Evolutionary conservation across 64 coral and sea anemone species (phyloP).

Genomic region (Trachythela sp.): DNA sequence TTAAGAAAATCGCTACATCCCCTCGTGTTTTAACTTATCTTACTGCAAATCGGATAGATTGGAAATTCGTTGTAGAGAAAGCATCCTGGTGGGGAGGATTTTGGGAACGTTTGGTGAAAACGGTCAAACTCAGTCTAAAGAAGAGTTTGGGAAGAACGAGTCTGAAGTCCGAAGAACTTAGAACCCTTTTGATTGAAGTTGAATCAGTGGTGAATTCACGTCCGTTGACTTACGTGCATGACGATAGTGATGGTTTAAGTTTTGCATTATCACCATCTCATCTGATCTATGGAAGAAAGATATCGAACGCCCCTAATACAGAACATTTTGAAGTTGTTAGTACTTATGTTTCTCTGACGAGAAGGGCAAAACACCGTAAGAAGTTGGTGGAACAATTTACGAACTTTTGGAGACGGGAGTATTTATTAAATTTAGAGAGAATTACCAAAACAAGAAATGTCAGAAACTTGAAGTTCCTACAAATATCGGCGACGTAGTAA

Average conservation of each 20-base stretch:
- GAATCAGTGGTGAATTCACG: constrained; percentile 47
- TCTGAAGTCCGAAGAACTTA: too few species aligned
- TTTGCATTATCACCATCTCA: constrained; percentile 17
- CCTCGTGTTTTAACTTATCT: too few species aligned
- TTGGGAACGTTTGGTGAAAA: constrained; percentile 1
- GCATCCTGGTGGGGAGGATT: constrained; percentile 34
- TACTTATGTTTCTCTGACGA: not conserved
- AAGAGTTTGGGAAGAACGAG: constrained; percentile 21
- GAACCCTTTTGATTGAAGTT: constrained; percentile 42
- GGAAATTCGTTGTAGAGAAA: constrained; percentile 46
- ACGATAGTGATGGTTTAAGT: constrained; percentile 33
- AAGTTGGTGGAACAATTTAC: not conserved
- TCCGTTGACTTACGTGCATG: constrained; percentile 54
- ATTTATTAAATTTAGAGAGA: not conserved
- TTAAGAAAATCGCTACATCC: too few species aligned
- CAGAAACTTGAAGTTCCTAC: too few species aligned
- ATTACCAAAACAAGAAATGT: not conserved
- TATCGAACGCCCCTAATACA: not conserved
- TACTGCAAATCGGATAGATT: not conserved
- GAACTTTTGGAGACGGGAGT: not conserved
- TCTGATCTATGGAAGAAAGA: not conserved
- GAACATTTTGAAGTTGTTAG: not conserved
- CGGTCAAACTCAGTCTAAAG: constrained; percentile 27
- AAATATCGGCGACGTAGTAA: not conserved
- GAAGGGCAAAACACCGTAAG: not conserved